Evolutionary conservation across 2,113 vertebrate species (phyloP).

Genomic region (Ardeotis arabs): DNA sequence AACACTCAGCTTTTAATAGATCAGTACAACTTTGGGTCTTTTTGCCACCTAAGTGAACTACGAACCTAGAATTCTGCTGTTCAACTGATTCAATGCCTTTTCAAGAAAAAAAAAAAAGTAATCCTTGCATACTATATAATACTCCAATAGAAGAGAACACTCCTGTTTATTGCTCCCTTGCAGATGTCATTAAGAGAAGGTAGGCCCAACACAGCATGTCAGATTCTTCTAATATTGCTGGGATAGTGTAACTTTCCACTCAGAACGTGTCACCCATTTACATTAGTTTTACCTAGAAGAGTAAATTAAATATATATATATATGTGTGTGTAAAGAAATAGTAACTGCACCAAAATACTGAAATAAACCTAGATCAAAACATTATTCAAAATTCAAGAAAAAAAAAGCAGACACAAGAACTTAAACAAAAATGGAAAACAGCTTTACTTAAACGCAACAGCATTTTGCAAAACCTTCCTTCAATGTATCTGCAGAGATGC

Average conservation of each 20-base stretch:
- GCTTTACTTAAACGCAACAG: background rate
- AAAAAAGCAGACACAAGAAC: background rate
- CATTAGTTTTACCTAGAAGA: background rate
- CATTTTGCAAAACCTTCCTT: background rate
- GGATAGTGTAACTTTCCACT: background rate
- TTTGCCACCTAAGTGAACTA: background rate
- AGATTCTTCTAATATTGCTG: background rate
- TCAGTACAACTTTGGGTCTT: background rate
- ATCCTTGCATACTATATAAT: slow-evolving; percentile 5
- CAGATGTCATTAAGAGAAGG: background rate
- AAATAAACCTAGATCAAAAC: background rate
- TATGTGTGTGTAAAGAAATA: background rate
- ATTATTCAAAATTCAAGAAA: background rate
- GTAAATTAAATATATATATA: background rate
- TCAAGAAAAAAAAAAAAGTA: background rate
- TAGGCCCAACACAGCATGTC: background rate
- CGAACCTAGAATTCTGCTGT: background rate
- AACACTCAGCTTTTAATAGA: background rate
- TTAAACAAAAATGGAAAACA: background rate
- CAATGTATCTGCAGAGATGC: background rate
- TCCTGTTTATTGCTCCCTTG: background rate
- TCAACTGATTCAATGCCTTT: slow-evolving; percentile 33
- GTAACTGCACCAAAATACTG: background rate
- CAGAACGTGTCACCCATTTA: background rate
- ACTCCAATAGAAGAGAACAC: background rate